phyloP scores from a whole-genome alignment of 1,140 invertebrate genomes.

The Pseudachorutes palmiensis region DNA sequence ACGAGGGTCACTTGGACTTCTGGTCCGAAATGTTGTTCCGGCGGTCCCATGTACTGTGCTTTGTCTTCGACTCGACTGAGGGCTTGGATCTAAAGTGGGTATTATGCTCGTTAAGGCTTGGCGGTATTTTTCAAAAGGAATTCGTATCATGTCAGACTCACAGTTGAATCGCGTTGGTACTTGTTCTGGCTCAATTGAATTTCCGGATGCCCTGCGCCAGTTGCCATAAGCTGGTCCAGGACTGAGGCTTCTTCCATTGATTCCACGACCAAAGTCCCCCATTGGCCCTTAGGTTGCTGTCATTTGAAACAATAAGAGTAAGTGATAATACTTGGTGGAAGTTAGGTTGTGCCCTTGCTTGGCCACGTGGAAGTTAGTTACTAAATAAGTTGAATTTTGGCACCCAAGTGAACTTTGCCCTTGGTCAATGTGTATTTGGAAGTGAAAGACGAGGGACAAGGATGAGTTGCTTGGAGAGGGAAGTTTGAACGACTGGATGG shows the following conservation, averaged over 20 bases:
- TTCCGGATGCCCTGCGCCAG: too few species aligned
- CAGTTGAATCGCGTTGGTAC: neutral
- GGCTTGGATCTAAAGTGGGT: neutral
- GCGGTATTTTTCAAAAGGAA: neutral
- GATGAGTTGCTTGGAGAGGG: too few species aligned
- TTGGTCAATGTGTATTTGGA: too few species aligned
- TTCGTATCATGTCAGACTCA: neutral
- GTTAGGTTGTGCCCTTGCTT: too few species aligned
- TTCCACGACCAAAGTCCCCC: neutral
- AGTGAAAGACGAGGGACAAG: too few species aligned
- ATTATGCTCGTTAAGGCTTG: neutral
- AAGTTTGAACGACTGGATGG: too few species aligned
- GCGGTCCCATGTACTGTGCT: neutral
- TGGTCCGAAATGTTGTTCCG: neutral
- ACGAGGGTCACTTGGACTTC: conserved; percentile 18
- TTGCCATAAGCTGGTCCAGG: too few species aligned
- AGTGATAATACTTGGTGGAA: too few species aligned
- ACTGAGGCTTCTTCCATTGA: neutral
- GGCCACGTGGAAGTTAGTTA: too few species aligned
- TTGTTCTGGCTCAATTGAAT: neutral
- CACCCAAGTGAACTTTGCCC: too few species aligned
- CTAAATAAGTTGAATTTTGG: too few species aligned
- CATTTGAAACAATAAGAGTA: too few species aligned
- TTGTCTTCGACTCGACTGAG: neutral
- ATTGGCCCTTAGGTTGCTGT: neutral